phyloP scores from a whole-genome alignment of 2,888 invertebrate species.

The Ypsolopha sequella region DNA sequence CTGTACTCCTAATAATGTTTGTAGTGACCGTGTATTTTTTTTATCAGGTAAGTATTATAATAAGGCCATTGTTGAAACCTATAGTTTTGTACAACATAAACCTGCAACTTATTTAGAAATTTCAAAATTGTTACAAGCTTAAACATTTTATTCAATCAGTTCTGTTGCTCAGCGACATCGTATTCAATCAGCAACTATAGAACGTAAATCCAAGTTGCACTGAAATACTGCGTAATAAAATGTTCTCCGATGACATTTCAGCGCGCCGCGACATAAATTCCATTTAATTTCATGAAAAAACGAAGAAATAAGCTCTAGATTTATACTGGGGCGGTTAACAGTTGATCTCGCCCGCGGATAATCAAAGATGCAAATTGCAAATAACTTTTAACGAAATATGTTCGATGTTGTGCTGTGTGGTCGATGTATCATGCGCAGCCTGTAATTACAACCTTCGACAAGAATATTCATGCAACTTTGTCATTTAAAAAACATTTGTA shows the following conservation, averaged over 20 bases:
- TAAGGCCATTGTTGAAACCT: no score
- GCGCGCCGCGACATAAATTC: background rate
- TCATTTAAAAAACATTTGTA: no score
- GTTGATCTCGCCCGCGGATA: background rate
- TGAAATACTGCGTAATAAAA: no score
- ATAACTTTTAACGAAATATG: constrained; percentile 1
- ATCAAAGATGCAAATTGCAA: constrained; percentile 6
- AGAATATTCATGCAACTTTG: background rate
- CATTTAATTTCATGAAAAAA: background rate
- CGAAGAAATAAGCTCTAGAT: background rate
- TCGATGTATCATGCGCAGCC: background rate
- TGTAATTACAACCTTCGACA: background rate
- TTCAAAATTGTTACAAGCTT: no score
- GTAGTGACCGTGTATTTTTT: no score
- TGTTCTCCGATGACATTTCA: background rate
- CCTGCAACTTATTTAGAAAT: no score
- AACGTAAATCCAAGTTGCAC: background rate
- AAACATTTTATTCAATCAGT: no score
- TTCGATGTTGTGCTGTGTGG: background rate
- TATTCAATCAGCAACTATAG: background rate
- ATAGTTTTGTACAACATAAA: no score
- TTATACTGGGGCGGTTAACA: background rate
- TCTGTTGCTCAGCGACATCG: background rate
- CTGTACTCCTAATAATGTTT: no score
- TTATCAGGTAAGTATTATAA: no score